Evolutionary conservation across 2,888 invertebrate species (phyloP).

Genomic region (Dicycla oo): DNA sequence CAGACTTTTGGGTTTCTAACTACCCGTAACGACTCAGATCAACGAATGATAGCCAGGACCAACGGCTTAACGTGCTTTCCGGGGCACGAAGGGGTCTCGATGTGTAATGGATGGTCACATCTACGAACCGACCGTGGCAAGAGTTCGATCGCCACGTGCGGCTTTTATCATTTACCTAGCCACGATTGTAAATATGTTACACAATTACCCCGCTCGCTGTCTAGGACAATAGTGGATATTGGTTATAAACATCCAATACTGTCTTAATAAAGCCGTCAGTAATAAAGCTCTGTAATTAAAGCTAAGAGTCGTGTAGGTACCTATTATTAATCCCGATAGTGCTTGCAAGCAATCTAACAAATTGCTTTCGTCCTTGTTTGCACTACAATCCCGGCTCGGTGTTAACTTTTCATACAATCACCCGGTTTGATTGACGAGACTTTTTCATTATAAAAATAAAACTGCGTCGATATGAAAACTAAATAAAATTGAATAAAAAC

Average conservation of each 20-base stretch:
- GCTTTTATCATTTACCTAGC: no score
- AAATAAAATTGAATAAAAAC: conserved; percentile 5
- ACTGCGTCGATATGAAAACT: conserved; percentile 21
- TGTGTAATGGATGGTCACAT: no score
- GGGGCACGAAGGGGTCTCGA: no score
- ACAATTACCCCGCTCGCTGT: not conserved
- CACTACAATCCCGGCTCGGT: not conserved
- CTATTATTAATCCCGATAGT: conserved; percentile 25
- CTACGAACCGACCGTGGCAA: no score
- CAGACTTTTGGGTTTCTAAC: no score
- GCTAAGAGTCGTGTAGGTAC: not conserved
- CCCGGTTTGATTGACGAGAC: conserved; percentile 15
- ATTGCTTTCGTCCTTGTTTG: conserved; percentile 34
- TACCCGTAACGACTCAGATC: no score
- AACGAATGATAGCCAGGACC: no score
- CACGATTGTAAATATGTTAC: not conserved
- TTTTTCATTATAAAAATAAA: conserved; percentile 10
- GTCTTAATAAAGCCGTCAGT: no score
- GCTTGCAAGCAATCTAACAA: conserved; percentile 36
- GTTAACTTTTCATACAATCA: conserved; percentile 41
- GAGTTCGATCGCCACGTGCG: no score
- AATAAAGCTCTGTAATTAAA: conserved; percentile 1
- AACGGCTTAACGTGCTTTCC: no score
- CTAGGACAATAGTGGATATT: not conserved
- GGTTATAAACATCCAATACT: no score